These are phyloP conservation scores for Cotesia glomerata DNA, from an alignment of 1,140 invertebrate species.

Conservation along the genomic window DNA sequence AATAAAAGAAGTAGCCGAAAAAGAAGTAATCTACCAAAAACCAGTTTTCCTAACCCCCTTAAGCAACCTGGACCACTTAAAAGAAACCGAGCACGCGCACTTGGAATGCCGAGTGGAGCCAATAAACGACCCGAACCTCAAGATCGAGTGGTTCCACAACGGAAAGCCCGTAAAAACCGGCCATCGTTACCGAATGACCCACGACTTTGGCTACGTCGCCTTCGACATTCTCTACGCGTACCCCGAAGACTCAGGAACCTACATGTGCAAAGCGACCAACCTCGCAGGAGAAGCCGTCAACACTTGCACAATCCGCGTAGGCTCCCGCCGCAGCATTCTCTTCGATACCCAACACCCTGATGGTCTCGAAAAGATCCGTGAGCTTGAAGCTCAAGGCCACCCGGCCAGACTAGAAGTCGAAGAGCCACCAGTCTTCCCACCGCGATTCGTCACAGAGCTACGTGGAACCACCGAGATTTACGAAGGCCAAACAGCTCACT, in stretches of 20 bases:
- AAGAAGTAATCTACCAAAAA: constrained; percentile 79
- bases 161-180: constrained; percentile 66
- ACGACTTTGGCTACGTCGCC: constrained; percentile 95
- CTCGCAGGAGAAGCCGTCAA: constrained; percentile 90
- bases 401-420: constrained; percentile 80
- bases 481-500: constrained; percentile 87
- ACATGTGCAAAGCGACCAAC: constrained; percentile 94
- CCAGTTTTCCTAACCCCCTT: constrained; percentile 87
- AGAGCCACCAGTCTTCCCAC: constrained; percentile 77
- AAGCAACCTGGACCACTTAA: constrained; percentile 82
- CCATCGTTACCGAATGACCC: constrained; percentile 89
- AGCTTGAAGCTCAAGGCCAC: constrained; percentile 83
- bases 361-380: constrained; percentile 89
- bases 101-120: constrained; percentile 95
- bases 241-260: constrained; percentile 92
- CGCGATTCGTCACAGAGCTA: constrained; percentile 82
- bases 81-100: constrained; percentile 91
- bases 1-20: constrained; percentile 75
- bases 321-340: constrained; percentile 83
- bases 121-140: constrained; percentile 92
- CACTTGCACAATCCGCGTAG: constrained; percentile 83
- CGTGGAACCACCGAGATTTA: constrained; percentile 81
- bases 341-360: constrained; percentile 92
- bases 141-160: constrained; percentile 85
- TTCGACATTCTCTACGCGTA: constrained; percentile 95